A percentile compares a stretch with the other conserved stretches of the same genome.
These are phyloP conservation scores for Kudoa iwatai DNA, from an alignment of 30 jellyfish, hydroid and myxozoan species.

Conservation along the genomic window DNA sequence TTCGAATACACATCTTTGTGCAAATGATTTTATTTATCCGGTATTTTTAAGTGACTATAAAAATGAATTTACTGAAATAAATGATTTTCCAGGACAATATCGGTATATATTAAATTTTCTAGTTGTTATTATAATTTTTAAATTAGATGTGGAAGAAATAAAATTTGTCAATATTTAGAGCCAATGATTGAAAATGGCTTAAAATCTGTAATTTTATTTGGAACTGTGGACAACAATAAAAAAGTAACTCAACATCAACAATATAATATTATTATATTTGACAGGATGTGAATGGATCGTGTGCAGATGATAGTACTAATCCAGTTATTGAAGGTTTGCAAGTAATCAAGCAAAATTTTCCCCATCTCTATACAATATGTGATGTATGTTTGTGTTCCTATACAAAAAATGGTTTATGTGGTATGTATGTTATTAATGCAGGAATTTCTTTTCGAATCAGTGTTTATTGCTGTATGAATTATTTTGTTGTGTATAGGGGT, in stretches of 20 bases:
- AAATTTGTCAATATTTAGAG: constrained; percentile 2
- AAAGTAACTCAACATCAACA: constrained; percentile 8
- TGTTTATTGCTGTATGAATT: neutral
- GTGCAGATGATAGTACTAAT: constrained; percentile 1
- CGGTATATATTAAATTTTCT: constrained; percentile 2
- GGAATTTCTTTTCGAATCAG: neutral
- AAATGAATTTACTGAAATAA: constrained; percentile 4
- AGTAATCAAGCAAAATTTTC: constrained; percentile 8
- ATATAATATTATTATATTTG: neutral
- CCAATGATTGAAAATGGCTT: constrained; percentile 11
- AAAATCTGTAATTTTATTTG: constrained; percentile 17
- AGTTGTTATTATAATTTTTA: neutral
- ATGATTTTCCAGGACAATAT: constrained; percentile 9
- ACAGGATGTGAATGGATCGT: constrained; percentile 5
- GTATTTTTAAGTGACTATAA: constrained; percentile 5
- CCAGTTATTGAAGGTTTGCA: constrained; percentile 16
- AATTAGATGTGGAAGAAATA: constrained; percentile 10
- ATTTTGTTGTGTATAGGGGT: neutral
- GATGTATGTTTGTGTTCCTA: constrained; percentile 56
- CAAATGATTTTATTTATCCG: constrained; percentile 5
- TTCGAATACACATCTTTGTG: constrained; percentile 1
- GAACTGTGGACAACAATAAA: constrained; percentile 3
- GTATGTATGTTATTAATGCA: constrained; percentile 3
- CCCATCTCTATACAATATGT: constrained; percentile 17
- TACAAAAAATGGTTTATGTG: constrained; percentile 60